phyloP scores from a whole-genome alignment of 2,113 vertebrate species.

The Peromyscus californicus region DNA sequence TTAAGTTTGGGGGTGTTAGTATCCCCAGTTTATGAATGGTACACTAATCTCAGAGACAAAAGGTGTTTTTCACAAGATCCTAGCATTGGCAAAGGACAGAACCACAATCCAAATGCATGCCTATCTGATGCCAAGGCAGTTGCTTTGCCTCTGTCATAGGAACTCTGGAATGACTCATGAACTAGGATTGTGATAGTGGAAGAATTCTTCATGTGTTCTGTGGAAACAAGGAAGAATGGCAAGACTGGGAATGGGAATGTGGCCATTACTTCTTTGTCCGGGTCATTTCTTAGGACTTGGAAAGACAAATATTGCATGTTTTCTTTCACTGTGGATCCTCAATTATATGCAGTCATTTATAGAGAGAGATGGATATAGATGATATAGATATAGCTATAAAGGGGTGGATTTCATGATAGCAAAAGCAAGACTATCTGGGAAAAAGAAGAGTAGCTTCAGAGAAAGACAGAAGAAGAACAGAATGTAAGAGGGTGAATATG shows the following conservation, averaged over 20 bases:
- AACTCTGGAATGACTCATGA: neutral
- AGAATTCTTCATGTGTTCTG: neutral
- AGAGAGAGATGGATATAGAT: neutral
- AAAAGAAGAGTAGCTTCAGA: neutral
- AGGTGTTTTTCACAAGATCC: neutral
- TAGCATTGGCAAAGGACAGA: neutral
- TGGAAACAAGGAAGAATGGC: neutral
- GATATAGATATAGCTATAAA: no score
- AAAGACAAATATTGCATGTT: neutral
- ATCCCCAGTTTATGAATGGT: neutral
- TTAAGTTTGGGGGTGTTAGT: neutral
- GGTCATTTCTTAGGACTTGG: neutral
- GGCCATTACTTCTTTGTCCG: constrained; percentile 14
- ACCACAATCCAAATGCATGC: neutral
- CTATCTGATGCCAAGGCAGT: neutral
- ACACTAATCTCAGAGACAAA: neutral
- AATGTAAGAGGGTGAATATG: neutral
- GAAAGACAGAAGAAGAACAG: neutral
- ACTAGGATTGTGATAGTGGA: neutral
- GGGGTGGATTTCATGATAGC: neutral
- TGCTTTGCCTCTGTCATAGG: neutral
- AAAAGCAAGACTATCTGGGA: neutral
- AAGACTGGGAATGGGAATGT: neutral
- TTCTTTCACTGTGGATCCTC: neutral
- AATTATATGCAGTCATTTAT: neutral